A percentile compares a stretch with the other conserved stretches of the same genome.
These are phyloP conservation scores for Halcyon smyrnensis DNA, from an alignment of 2,797 vertebrate genomes.

Conservation along the genomic window DNA sequence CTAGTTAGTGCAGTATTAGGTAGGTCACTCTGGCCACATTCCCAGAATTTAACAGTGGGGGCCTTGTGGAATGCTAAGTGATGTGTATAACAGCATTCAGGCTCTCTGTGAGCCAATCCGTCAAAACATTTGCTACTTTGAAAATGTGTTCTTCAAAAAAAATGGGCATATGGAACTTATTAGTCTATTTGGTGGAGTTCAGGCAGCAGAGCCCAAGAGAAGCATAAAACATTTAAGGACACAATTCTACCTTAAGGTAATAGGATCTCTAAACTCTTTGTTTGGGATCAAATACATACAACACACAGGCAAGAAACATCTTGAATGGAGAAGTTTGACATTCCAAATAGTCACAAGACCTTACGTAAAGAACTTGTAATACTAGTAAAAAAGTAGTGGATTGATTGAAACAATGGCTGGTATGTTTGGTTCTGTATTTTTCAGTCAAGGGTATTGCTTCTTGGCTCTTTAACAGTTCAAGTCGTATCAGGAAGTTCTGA, in stretches of 20 bases:
- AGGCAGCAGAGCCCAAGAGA: constrained; percentile 77
- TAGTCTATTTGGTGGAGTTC: constrained; percentile 81
- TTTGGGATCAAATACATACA: constrained; percentile 53
- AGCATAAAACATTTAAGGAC: constrained; percentile 76
- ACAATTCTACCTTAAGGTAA: constrained; percentile 73
- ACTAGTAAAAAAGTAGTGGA: neutral
- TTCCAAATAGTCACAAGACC: constrained; percentile 37
- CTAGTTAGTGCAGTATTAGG: constrained; percentile 83
- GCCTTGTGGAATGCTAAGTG: constrained; percentile 89
- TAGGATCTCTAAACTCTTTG: constrained; percentile 60
- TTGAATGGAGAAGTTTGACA: constrained; percentile 14
- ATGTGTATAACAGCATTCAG: constrained; percentile 84
- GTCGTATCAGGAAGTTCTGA: neutral
- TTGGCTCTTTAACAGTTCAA: neutral
- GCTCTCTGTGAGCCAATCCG: constrained; percentile 80
- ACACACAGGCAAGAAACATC: constrained; percentile 48
- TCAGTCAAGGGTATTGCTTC: neutral
- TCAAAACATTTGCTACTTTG: constrained; percentile 87
- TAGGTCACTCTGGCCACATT: constrained; percentile 82
- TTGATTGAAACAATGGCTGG: neutral
- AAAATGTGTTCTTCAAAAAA: constrained; percentile 83
- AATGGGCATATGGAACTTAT: constrained; percentile 88
- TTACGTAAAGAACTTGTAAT: constrained; percentile 16
- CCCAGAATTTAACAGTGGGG: constrained; percentile 88
- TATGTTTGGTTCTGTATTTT: neutral